These are phyloP conservation scores for Collichthys lucidus DNA, from an alignment of 2,113 vertebrate species.

Conservation along the genomic window DNA sequence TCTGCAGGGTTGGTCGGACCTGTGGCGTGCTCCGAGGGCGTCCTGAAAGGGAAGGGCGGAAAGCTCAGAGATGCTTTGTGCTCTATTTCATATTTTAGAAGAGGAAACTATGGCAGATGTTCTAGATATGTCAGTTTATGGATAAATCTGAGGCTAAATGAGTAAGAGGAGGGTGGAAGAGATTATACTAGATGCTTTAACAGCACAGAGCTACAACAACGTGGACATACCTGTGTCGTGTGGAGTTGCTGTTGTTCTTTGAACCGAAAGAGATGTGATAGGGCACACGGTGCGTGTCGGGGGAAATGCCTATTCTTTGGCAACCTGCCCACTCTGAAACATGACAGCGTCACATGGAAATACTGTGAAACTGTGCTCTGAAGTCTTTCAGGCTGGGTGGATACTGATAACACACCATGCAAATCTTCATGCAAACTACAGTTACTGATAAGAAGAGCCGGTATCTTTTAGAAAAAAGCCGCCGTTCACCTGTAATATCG, in stretches of 20 bases:
- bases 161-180: neutral
- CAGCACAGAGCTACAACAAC: neutral
- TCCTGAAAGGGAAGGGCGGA: conserved; percentile 73
- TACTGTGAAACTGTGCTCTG: neutral
- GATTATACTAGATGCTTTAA: neutral
- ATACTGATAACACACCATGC: neutral
- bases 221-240: conserved; percentile 87
- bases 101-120: neutral
- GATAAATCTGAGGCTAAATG: neutral
- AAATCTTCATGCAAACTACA: conserved; percentile 6
- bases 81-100: neutral
- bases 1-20: conserved; percentile 85
- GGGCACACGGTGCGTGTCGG: conserved; percentile 93
- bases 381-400: neutral
- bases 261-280: conserved; percentile 96
- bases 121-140: neutral
- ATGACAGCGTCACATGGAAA: conserved; percentile 15
- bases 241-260: conserved; percentile 81
- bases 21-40: conserved; percentile 81
- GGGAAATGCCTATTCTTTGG: conserved; percentile 92
- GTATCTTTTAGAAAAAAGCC: neutral
- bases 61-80: neutral
- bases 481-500: conserved; percentile 91
- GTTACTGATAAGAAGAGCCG: neutral
- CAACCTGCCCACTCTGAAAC: conserved; percentile 95